Conservation (phyloP, 2,113 vertebrate species). For the Chaetodon trifascialis region DNA sequence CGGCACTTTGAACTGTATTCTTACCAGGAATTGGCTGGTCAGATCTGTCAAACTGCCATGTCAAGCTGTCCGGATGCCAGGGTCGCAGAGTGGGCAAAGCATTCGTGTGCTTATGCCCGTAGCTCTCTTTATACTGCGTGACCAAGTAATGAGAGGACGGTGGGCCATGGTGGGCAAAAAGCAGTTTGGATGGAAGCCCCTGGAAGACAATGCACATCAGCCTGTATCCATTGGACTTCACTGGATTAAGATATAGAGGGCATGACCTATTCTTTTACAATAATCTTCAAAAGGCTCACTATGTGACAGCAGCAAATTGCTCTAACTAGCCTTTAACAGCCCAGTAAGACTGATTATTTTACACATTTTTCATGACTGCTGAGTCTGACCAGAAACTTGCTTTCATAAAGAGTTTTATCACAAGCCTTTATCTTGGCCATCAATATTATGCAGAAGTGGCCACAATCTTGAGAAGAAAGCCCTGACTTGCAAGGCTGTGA, state of each 20-base stretch:
- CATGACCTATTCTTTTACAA: slow-evolving; percentile 54
- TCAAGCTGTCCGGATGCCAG: slow-evolving; percentile 73
- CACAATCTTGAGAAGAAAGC: slow-evolving; percentile 57
- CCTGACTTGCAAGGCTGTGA: slow-evolving; percentile 70
- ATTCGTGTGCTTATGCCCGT: slow-evolving; percentile 60
- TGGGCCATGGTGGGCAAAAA: slow-evolving; percentile 80
- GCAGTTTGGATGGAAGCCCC: slow-evolving; percentile 84
- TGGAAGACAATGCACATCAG: slow-evolving; percentile 66
- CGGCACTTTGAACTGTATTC: slow-evolving; percentile 17
- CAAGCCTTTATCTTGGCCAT: slow-evolving; percentile 63
- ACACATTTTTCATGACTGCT: slow-evolving; percentile 65
- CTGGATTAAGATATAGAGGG: slow-evolving; percentile 59
- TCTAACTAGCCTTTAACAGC: slow-evolving; percentile 64
- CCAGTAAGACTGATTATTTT: slow-evolving; percentile 60
- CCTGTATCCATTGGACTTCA: slow-evolving; percentile 15
- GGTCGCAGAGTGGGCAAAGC: slow-evolving; percentile 67
- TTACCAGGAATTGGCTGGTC: slow-evolving; percentile 77
- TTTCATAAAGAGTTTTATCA: slow-evolving; percentile 67
- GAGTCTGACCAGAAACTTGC: slow-evolving; percentile 70
- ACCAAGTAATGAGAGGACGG: slow-evolving; percentile 76
- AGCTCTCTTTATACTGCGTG: slow-evolving; percentile 84
- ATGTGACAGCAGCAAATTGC: slow-evolving; percentile 64
- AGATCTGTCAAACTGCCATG: slow-evolving; percentile 83
- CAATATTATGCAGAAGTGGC: slow-evolving; percentile 69
- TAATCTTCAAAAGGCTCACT: slow-evolving; percentile 59